These are phyloP conservation scores for Garra rufa DNA, from an alignment of 2,113 vertebrate species.

Conservation along the genomic window DNA sequence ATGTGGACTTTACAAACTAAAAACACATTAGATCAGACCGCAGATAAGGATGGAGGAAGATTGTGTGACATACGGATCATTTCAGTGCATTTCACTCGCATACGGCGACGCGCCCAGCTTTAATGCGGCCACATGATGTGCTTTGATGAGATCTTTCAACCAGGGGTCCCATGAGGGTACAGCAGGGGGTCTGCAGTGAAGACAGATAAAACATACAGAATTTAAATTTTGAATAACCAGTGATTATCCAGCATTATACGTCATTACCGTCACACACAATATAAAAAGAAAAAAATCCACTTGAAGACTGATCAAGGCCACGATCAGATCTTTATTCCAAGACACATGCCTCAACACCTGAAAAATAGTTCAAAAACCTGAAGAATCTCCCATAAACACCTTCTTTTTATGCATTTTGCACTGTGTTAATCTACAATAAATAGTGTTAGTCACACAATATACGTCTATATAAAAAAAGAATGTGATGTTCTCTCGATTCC, in stretches of 20 bases:
- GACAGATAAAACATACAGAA: background rate
- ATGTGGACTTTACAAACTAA: background rate
- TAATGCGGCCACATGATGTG: background rate
- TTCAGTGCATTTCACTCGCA: background rate
- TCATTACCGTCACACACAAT: background rate
- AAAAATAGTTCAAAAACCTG: background rate
- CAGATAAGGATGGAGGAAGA: background rate
- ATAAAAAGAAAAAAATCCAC: background rate
- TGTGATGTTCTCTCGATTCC: background rate
- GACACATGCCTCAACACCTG: background rate
- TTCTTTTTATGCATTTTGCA: background rate
- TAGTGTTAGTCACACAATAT: conserved; percentile 16
- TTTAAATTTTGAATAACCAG: background rate
- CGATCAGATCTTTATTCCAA: background rate
- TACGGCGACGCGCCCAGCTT: background rate
- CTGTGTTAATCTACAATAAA: background rate
- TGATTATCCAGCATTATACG: background rate
- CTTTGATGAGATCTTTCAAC: background rate
- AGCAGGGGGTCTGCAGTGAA: background rate
- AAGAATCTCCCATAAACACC: background rate
- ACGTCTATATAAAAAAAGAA: background rate
- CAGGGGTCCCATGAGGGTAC: background rate
- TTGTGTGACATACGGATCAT: background rate
- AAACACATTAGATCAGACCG: background rate
- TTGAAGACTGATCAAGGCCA: background rate